Base-by-base conservation (phyloP, 2,888 invertebrate genomes). In the Palloptera scutellata region DNA sequence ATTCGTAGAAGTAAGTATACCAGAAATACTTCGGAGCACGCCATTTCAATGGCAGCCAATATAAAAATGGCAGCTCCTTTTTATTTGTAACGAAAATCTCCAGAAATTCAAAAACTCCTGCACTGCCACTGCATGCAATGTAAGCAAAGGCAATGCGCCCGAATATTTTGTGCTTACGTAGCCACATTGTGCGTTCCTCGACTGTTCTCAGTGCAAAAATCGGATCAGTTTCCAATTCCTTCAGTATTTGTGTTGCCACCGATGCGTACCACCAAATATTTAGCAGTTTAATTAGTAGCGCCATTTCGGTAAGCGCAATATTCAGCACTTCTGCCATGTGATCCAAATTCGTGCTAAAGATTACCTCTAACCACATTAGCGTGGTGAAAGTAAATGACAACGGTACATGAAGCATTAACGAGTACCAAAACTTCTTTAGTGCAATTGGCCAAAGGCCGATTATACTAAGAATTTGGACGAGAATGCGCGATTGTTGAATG, bases 31-130 rank as follows among this genome's bases (percentile, higher is more conserved):
- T 54, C 0, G 70, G 66, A n/a, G 71, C 71, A 4, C 67, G 72
- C 78, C 80, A 80, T 59, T 82, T 76, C 52, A 81, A 80, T 8
- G 83, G 83, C 61, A 78, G 75, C 72, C 83, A 83, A 12, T 75
- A 77, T 15, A 75, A 72, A 60, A 78, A 83, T 3, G 84, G 81
- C 57, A 82, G 52, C 5, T 74, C 75, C 15, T 78, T 76, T 0
- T 69, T 54, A 0, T 72, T 64, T 52, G 74, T 53, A 61, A 74
- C 70, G n/a, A 61, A 51, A 6, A 71, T 75, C 15, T 74, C 74
- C 10, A 75, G 72, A 1, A 75, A 73, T 1, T 75, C 60, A 53
- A 72, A 74, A 0, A 54, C 41, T 4, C 71, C 64, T 9, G 70
- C 59, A n/a, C 48, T 48, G 5, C 70, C 8, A 60, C 74, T 71